Evolutionary conservation across 2,888 invertebrate species (phyloP), one percentile per base, ranked within the genome.

Genomic region (Pristionchus mayeri): DNA sequence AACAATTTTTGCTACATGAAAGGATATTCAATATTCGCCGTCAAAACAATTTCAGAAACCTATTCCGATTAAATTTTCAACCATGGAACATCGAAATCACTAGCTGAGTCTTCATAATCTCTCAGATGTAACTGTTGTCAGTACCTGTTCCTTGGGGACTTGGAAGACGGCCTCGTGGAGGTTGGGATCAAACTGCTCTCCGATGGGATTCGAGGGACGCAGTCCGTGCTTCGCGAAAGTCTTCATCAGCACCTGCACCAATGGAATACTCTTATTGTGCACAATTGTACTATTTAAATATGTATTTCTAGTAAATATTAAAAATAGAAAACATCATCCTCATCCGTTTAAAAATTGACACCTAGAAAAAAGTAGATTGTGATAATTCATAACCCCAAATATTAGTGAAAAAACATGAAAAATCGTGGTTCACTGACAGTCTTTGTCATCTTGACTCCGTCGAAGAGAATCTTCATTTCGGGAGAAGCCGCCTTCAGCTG

Each of bases 151-250:
- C 0, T 92, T 88, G 1, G 94, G 94, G 94, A 97, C 96, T 94
- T 97, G 96, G 94, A 98, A 98, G 54, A 98, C 93, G 0, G 98
- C 98, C 94, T 99, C 98, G 91, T 99, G 98, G 81, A 96, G 94
- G 93, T 98, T 98, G 0, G 99, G 98, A 94, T 99, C 96, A 93
- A 99, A 99, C 93, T 97, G 97, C 92, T 97, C 96, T 88, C 97
- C 95, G 50, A 87, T 85, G 3, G 99, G 98, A 91, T 96, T 95
- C 37, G 98, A 95, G 16, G 88, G 95, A 79, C 95, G 95, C 50
- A 99, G 94, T 0, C 98, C 98, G 93, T 99, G 97, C 86, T 97
- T 95, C 86, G 95, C 95, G 93, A 98, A 98, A 87, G 95, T 95
- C 93, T 95, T 90, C 37, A 86, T 85, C 34, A 90, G 71, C n/a